A percentile compares a stretch with the other conserved stretches of the same genome.
Conservation (phyloP, 2,888 invertebrate species). For the Buathra laborator region DNA sequence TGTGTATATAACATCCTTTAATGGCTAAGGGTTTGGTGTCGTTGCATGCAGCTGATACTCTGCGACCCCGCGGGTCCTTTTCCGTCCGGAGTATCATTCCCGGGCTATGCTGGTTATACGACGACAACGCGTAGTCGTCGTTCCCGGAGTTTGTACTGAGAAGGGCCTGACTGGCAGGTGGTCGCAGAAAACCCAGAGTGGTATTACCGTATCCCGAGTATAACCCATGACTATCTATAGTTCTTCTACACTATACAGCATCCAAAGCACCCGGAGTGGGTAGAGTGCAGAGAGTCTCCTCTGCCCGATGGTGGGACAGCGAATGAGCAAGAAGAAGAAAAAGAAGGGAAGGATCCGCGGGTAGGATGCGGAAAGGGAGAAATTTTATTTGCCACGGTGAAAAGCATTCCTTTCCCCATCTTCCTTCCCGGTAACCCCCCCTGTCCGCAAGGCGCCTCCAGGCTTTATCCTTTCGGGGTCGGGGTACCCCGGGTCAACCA, state of each 20-base stretch:
- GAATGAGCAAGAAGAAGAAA: slow-evolving; percentile 15
- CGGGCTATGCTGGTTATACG: slow-evolving; percentile 13
- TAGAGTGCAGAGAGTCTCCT: neutral
- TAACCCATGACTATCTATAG: neutral
- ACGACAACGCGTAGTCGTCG: slow-evolving; percentile 5
- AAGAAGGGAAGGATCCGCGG: slow-evolving; percentile 21
- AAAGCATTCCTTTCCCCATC: slow-evolving; percentile 67
- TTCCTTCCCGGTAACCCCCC: slow-evolving; percentile 22
- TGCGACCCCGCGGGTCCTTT: neutral
- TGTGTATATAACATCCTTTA: neutral
- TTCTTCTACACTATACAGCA: neutral
- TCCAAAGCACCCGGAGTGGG: neutral
- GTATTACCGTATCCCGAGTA: neutral
- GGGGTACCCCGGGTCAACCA: slow-evolving; percentile 65
- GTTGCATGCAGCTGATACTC: slow-evolving; percentile 13
- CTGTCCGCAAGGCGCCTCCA: slow-evolving; percentile 46
- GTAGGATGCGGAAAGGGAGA: slow-evolving; percentile 67
- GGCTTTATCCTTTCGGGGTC: slow-evolving; percentile 72
- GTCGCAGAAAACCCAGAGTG: neutral
- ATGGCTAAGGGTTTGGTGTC: slow-evolving; percentile 2
- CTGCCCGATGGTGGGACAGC: neutral
- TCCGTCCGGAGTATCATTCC: slow-evolving; percentile 11
- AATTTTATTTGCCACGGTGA: slow-evolving; percentile 76
- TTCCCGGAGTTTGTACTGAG: neutral
- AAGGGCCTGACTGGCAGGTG: neutral